A percentile compares a stretch with the other conserved stretches of the same genome.
phyloP scores from a whole-genome alignment of 2,797 vertebrate species.

The Crossoptilon crossoptilon region DNA sequence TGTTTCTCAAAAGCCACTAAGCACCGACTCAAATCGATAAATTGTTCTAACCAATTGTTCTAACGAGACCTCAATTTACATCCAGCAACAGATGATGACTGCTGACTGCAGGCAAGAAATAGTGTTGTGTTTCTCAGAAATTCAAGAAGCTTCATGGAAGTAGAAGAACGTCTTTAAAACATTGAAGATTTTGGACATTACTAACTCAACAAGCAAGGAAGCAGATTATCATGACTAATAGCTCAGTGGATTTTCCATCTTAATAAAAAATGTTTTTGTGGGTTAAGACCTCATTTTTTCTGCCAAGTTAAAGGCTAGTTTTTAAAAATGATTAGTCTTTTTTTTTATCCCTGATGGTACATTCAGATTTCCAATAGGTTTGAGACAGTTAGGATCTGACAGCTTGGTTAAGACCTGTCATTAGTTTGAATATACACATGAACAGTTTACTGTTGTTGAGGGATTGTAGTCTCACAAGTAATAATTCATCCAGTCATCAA shows the following conservation, averaged over 20 bases:
- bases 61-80: slow-evolving; percentile 50
- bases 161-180: slow-evolving; percentile 16
- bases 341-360: slow-evolving; percentile 47
- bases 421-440: slow-evolving; percentile 55
- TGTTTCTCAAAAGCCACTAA: slow-evolving; percentile 46
- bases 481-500: slow-evolving; percentile 72
- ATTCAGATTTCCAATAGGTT: slow-evolving; percentile 52
- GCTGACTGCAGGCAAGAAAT: slow-evolving; percentile 33
- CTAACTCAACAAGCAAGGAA: slow-evolving; percentile 10
- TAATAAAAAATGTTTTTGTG: slow-evolving; percentile 15
- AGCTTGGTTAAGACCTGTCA: slow-evolving; percentile 67
- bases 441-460: slow-evolving; percentile 68
- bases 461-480: slow-evolving; percentile 67
- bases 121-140: slow-evolving; percentile 46
- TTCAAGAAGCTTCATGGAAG: slow-evolving; percentile 35
- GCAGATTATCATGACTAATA: slow-evolving; percentile 25
- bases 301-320: slow-evolving; percentile 50
- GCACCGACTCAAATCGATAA: slow-evolving; percentile 36
- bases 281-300: slow-evolving; percentile 45
- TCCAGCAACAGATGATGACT: slow-evolving; percentile 41
- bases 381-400: slow-evolving; percentile 56
- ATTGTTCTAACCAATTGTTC: slow-evolving; percentile 43
- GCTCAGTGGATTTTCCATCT: slow-evolving; percentile 22
- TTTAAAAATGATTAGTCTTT: slow-evolving; percentile 23
- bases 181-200: slow-evolving; percentile 18